phyloP scores from a whole-genome alignment of 37 sponge, comb jelly and placozoan species.

The Beroe forskalii region DNA sequence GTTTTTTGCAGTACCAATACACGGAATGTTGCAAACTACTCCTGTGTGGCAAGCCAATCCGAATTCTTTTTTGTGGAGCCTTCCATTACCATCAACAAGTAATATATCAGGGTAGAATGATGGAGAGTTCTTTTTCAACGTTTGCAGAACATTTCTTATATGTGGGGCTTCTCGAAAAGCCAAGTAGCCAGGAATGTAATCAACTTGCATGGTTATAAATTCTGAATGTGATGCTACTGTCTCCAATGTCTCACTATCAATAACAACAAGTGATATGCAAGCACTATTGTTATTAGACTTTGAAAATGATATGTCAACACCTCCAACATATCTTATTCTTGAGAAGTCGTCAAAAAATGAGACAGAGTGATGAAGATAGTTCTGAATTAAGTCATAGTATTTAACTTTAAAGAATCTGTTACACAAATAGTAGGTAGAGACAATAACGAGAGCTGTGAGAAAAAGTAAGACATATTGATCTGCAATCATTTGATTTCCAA shows the following conservation, averaged over 20 bases:
- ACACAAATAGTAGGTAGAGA: no score
- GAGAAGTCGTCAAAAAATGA: background rate
- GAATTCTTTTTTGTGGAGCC: constrained; percentile 90
- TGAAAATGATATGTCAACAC: constrained; percentile 35
- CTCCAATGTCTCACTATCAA: background rate
- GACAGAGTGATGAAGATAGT: background rate
- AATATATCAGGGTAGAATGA: constrained; percentile 78
- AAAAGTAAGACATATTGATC: no score
- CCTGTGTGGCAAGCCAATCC: constrained; percentile 93
- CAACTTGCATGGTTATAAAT: background rate
- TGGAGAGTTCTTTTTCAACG: constrained; percentile 66
- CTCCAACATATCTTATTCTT: constrained; percentile 13
- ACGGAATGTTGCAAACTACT: constrained; percentile 86
- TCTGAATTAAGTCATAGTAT: background rate
- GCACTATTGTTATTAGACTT: background rate
- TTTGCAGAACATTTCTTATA: constrained; percentile 72
- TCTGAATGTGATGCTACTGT: background rate
- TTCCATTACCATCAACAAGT: constrained; percentile 97
- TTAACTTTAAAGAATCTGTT: no score
- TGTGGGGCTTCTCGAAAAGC: constrained; percentile 90
- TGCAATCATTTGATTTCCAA: no score
- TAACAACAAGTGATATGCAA: background rate
- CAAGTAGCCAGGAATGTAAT: constrained; percentile 92
- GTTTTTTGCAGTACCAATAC: constrained; percentile 93
- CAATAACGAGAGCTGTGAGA: no score